Percentiles rank a stretch among this genome's conserved stretches.
These are phyloP conservation scores for Eilema sororculum DNA, from an alignment of 2,888 invertebrate species.

Conservation along the genomic window DNA sequence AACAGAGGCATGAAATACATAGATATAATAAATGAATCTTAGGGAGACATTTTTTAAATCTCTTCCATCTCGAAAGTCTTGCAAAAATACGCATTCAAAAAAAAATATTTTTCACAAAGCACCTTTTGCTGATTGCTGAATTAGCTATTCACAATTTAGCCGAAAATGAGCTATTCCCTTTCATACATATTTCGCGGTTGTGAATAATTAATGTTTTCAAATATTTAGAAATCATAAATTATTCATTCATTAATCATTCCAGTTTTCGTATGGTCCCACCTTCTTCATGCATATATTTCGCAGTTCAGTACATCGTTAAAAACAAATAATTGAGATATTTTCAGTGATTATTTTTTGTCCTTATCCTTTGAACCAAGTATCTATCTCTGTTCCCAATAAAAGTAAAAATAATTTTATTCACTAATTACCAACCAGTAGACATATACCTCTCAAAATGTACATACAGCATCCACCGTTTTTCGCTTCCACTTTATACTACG, in stretches of 20 bases:
- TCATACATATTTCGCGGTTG: background rate
- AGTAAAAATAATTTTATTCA: background rate
- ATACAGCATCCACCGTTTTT: too few relatives aligned
- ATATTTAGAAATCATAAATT: background rate
- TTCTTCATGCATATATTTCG: background rate
- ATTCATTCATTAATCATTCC: constrained; percentile 4
- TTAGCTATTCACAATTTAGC: background rate
- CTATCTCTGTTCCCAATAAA: background rate
- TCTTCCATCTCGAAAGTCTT: background rate
- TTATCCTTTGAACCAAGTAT: too few relatives aligned
- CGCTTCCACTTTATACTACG: too few relatives aligned
- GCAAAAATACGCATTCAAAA: background rate
- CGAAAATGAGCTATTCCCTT: background rate
- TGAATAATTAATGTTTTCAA: background rate
- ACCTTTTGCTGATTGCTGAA: too few relatives aligned
- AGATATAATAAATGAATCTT: background rate
- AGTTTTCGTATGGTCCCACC: background rate
- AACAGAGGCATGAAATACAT: background rate
- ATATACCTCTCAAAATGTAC: too few relatives aligned
- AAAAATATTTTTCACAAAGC: background rate
- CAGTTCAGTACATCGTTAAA: background rate
- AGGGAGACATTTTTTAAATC: background rate
- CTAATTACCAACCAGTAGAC: background rate
- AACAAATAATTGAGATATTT: background rate
- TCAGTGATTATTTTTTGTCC: background rate